Conservation (phyloP, 2,888 invertebrate species). For the Trissolcus japonicus region DNA sequence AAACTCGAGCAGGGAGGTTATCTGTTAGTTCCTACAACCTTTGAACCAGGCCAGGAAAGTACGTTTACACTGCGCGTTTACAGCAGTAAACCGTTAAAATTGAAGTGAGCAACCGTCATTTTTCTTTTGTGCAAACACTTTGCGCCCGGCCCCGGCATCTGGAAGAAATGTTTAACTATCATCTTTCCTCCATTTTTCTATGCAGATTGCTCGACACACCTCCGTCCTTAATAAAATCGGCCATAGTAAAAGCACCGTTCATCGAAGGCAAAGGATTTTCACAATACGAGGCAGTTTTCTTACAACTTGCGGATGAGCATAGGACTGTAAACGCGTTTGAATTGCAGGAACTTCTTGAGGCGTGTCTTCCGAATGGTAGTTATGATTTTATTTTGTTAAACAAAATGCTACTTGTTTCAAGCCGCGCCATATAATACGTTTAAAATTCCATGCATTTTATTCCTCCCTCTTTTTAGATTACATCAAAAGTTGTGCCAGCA, state of each 20-base stretch:
- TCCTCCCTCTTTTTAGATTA: slow-evolving; percentile 81
- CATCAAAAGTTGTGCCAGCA: slow-evolving; percentile 94
- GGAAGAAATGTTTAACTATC: slow-evolving; percentile 12
- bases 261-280: slow-evolving; percentile 85
- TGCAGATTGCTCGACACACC: slow-evolving; percentile 79
- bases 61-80: slow-evolving; percentile 90
- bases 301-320: slow-evolving; percentile 93
- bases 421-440: slow-evolving; percentile 5
- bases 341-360: slow-evolving; percentile 91
- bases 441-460: slow-evolving; percentile 1
- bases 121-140: slow-evolving; percentile 5
- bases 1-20: slow-evolving; percentile 89
- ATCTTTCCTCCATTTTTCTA: slow-evolving; percentile 35
- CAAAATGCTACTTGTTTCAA: slow-evolving; percentile 9
- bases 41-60: slow-evolving; percentile 93
- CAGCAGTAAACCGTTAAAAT: slow-evolving; percentile 85
- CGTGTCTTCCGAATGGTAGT: slow-evolving; percentile 89
- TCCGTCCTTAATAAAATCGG: slow-evolving; percentile 84
- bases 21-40: slow-evolving; percentile 91
- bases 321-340: slow-evolving; percentile 93
- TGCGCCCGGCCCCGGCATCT: neutral
- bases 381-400: slow-evolving; percentile 29
- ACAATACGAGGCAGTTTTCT: slow-evolving; percentile 92
- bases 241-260: slow-evolving; percentile 86
- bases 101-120: slow-evolving; percentile 80